Evolutionary conservation across 2,888 invertebrate genomes (phyloP).

Genomic region (Apoderus coryli): DNA sequence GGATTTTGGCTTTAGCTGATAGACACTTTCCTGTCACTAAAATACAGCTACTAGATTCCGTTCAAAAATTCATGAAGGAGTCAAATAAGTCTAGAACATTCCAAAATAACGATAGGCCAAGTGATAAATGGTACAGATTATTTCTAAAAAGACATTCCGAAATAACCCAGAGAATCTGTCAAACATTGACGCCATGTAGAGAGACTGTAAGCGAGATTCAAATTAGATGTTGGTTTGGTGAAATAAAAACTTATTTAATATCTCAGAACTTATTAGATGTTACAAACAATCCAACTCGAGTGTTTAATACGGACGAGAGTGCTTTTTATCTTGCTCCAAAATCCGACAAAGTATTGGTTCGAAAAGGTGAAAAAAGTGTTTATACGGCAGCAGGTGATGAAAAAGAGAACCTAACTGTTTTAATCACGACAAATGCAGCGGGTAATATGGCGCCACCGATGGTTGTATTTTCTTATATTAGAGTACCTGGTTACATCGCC

Average conservation of each 20-base stretch:
- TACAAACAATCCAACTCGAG: slow-evolving; percentile 17
- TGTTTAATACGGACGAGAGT: slow-evolving; percentile 28
- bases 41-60: slow-evolving; percentile 10
- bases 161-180: slow-evolving; percentile 7
- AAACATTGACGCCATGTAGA: slow-evolving; percentile 12
- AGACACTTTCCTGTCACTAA: slow-evolving; percentile 10
- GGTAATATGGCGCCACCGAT: slow-evolving; percentile 17
- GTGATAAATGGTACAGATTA: slow-evolving; percentile 9
- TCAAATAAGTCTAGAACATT: slow-evolving; percentile 5
- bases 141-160: slow-evolving; percentile 9
- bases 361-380: slow-evolving; percentile 23
- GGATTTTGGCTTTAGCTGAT: slow-evolving; percentile 7
- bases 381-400: slow-evolving; percentile 22
- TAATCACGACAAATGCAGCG: slow-evolving; percentile 19
- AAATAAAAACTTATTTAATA: slow-evolving; percentile 20
- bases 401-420: slow-evolving; percentile 20
- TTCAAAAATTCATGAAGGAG: slow-evolving; percentile 10
- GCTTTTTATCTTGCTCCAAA: slow-evolving; percentile 27
- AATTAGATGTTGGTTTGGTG: slow-evolving; percentile 23
- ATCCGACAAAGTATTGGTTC: slow-evolving; percentile 22
- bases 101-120: slow-evolving; percentile 6
- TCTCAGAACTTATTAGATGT: slow-evolving; percentile 12
- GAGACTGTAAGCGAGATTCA: slow-evolving; percentile 21
- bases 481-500: slow-evolving; percentile 18
- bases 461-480: slow-evolving; percentile 22